These are phyloP conservation scores for Temnothorax unifasciatus DNA, from an alignment of 2,888 invertebrate genomes.

Conservation along the genomic window DNA sequence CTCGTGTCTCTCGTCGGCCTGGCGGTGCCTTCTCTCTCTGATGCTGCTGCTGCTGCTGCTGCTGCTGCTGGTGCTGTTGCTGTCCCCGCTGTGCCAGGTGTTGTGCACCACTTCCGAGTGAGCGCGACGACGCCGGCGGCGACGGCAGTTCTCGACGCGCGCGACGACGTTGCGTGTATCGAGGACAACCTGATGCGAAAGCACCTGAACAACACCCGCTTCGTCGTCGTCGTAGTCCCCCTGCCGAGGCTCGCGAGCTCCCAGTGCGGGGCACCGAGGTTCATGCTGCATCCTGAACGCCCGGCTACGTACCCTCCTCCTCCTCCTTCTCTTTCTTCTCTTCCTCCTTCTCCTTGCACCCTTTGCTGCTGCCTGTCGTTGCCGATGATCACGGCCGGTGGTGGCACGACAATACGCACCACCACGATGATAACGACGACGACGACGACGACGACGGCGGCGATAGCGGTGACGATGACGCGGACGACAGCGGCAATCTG, in stretches of 20 bases:
- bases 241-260: conserved; percentile 85
- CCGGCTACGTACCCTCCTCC: conserved; percentile 66
- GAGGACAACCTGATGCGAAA: conserved; percentile 73
- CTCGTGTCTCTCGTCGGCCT: conserved; percentile 48
- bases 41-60: conserved; percentile 38
- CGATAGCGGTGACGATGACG: conserved; percentile 10
- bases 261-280: conserved; percentile 84
- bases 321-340: conserved; percentile 38
- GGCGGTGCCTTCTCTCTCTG: conserved; percentile 17
- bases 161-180: conserved; percentile 64
- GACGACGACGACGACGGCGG: conserved; percentile 31
- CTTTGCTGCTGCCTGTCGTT: conserved; percentile 47
- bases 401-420: conserved; percentile 62
- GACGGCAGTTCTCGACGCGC: conserved; percentile 66
- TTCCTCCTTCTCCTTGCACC: conserved; percentile 33
- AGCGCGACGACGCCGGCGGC: conserved; percentile 62
- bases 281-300: conserved; percentile 86
- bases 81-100: conserved; percentile 57
- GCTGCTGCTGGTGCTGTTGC: conserved; percentile 45
- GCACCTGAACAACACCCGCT: conserved; percentile 71
- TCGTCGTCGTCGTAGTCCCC: conserved; percentile 69
- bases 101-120: conserved; percentile 64
- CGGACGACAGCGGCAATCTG: conserved; percentile 58
- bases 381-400: conserved; percentile 73
- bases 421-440: conserved; percentile 53